phyloP scores from a whole-genome alignment of 2,888 invertebrate genomes.

The Calliopum simillimum region DNA sequence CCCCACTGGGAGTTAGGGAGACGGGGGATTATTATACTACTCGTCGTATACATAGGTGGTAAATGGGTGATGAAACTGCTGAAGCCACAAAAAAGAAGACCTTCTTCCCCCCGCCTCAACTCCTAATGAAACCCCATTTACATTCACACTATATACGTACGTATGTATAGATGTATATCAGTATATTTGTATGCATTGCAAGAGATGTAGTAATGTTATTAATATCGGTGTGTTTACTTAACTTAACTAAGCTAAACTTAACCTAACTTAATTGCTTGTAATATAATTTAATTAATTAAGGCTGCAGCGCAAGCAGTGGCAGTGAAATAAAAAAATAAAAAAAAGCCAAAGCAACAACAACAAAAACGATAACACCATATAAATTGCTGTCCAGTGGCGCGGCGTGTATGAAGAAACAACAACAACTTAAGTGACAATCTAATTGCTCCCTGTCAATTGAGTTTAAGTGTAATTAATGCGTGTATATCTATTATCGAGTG shows the following conservation, averaged over 20 bases:
- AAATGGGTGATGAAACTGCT: neutral
- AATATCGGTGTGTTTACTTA: conserved; percentile 8
- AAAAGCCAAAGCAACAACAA: conserved; percentile 3
- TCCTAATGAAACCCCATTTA: neutral
- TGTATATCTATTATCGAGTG: conserved; percentile 1
- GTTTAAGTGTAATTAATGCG: conserved; percentile 60
- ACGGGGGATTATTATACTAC: no score
- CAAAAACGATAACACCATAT: conserved; percentile 8
- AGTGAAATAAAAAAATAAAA: neutral
- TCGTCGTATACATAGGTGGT: neutral
- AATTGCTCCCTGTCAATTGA: conserved; percentile 46
- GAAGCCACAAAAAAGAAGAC: neutral
- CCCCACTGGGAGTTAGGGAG: conserved; percentile 44
- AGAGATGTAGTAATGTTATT: conserved; percentile 7
- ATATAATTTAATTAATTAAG: conserved; percentile 60
- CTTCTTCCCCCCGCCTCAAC: no score
- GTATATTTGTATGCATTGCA: neutral
- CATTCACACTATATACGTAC: no score
- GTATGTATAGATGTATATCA: no score
- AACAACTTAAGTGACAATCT: conserved; percentile 38
- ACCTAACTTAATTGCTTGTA: conserved; percentile 34
- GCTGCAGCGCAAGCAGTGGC: conserved; percentile 10
- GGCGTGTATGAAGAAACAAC: conserved; percentile 2
- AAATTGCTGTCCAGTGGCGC: conserved; percentile 25
- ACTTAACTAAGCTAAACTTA: conserved; percentile 35